A percentile compares a stretch with the other conserved stretches of the same genome.
Evolutionary conservation across 1,140 invertebrate species (phyloP).

Genomic region (Hycleus cichorii): DNA sequence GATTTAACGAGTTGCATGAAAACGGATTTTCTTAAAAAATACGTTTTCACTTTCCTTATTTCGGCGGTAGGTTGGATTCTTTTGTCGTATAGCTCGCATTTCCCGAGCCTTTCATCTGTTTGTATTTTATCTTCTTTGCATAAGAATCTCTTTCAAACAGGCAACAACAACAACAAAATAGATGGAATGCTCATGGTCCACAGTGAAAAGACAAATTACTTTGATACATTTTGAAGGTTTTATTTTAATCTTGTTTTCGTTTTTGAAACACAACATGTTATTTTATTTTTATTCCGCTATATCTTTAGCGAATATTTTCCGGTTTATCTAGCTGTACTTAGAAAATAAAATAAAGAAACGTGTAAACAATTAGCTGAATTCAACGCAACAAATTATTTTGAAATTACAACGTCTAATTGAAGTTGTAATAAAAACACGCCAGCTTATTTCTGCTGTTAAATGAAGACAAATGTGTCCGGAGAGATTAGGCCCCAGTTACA

Average conservation of each 20-base stretch:
- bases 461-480: constrained; percentile 17
- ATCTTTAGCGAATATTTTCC: too few species aligned
- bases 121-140: background rate
- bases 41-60: too few species aligned
- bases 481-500: constrained; percentile 12
- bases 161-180: too few species aligned
- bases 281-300: too few species aligned
- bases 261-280: background rate
- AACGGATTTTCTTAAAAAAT: too few species aligned
- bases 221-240: constrained; percentile 3
- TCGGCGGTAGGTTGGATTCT: too few species aligned
- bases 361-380: too few species aligned
- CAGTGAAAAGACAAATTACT: constrained; percentile 5
- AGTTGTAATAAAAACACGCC: constrained; percentile 18
- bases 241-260: constrained; percentile 10
- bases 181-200: too few species aligned
- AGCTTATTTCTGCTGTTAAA: constrained; percentile 16
- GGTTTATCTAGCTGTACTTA: too few species aligned
- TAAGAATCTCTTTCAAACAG: background rate
- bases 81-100: constrained; percentile 1
- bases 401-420: constrained; percentile 20
- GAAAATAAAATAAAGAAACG: too few species aligned
- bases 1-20: too few species aligned
- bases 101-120: constrained; percentile 4
- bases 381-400: constrained; percentile 17